Evolutionary conservation across 2,113 vertebrate species (phyloP).

Genomic region (Brachyhypopomus gauderio): DNA sequence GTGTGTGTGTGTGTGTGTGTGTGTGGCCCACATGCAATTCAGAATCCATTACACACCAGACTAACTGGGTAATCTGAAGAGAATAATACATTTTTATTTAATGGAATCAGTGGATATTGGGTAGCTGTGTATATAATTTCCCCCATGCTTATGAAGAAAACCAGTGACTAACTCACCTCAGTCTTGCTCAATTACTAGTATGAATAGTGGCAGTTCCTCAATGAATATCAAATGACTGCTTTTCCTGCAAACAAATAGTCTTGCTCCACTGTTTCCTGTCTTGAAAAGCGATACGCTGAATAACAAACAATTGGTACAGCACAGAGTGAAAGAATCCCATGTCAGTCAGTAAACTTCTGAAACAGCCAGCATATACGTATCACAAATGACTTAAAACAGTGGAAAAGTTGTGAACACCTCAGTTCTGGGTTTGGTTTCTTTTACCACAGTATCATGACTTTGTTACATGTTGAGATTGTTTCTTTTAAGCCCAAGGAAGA

Average conservation of each 20-base stretch:
- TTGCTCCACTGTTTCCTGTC: constrained; percentile 15
- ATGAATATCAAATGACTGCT: constrained; percentile 28
- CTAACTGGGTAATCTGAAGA: constrained; percentile 35
- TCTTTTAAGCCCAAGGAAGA: not conserved
- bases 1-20: not conserved
- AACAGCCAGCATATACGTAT: not conserved
- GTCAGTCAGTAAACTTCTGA: constrained; percentile 21
- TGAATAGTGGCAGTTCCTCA: constrained; percentile 30
- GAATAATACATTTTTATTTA: constrained; percentile 21
- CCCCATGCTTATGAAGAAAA: not conserved
- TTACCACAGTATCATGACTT: not conserved
- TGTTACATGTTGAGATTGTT: not conserved
- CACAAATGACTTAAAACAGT: not conserved
- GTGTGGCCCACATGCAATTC: constrained; percentile 1
- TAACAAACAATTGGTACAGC: constrained; percentile 34
- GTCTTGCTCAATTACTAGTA: not conserved
- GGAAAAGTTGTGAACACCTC: not conserved
- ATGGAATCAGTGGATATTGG: constrained; percentile 9
- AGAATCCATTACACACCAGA: not conserved
- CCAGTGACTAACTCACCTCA: not conserved
- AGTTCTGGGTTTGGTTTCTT: not conserved
- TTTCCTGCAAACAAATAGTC: constrained; percentile 41
- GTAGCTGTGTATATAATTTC: constrained; percentile 20
- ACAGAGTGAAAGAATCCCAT: constrained; percentile 3
- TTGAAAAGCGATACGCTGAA: constrained; percentile 36